These are phyloP conservation scores for Syrista parreyssii DNA, from an alignment of 2,888 invertebrate species.

Conservation along the genomic window DNA sequence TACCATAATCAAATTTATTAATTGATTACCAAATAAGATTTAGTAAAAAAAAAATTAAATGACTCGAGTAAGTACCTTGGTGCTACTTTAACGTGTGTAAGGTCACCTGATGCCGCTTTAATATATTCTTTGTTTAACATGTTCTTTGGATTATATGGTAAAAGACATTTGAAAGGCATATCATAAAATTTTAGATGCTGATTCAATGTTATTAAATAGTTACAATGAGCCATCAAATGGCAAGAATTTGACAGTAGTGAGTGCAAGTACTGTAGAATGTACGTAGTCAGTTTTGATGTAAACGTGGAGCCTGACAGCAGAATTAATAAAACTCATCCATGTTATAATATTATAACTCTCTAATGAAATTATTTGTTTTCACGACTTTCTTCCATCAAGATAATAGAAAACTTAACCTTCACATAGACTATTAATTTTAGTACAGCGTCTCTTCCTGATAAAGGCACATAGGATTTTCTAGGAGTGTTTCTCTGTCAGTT, in stretches of 20 bases:
- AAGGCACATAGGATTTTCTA: not conserved
- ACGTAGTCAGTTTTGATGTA: not conserved
- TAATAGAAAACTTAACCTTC: not conserved
- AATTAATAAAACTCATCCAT: not conserved
- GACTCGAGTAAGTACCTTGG: slow-evolving; percentile 6
- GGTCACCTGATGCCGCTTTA: not conserved
- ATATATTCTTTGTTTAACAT: not conserved
- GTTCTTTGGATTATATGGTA: not conserved
- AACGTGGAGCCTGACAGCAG: not conserved
- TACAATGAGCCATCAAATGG: not conserved
- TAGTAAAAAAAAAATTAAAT: not conserved
- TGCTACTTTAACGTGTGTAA: not conserved
- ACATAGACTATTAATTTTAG: not conserved
- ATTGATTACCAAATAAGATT: not conserved
- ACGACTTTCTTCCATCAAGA: not conserved
- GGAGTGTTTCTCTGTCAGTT: not conserved
- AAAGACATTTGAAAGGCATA: not conserved
- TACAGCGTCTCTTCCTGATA: not conserved
- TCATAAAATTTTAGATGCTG: not conserved
- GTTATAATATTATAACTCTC: not conserved
- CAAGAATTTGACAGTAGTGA: not conserved
- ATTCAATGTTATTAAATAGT: not conserved
- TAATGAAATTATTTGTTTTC: not conserved
- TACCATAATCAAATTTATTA: not conserved
- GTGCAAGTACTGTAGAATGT: not conserved